A percentile compares a stretch with the other conserved stretches of the same genome.
Evolutionary conservation across 2,888 invertebrate species (phyloP).

Genomic region (Cheilosia variabilis): DNA sequence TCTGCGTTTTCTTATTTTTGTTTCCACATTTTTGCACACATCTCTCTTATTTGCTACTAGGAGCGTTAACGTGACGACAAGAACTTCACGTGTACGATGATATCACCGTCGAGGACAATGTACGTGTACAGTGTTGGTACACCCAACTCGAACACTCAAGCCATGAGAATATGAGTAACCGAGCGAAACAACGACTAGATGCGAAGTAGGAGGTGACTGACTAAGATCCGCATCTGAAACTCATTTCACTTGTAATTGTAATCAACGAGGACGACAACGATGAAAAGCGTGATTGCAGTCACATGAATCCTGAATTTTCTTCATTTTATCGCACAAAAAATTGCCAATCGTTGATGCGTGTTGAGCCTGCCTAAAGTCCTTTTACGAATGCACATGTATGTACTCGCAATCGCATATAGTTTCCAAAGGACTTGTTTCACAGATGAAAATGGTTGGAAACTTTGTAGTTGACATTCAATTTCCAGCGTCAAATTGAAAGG

Average conservation of each 20-base stretch:
- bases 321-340: constrained; percentile 31
- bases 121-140: constrained; percentile 8
- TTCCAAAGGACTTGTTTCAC: background rate
- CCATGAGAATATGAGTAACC: constrained; percentile 43
- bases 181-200: constrained; percentile 8
- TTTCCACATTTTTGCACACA: constrained; percentile 40
- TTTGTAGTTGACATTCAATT: constrained; percentile 66
- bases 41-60: constrained; percentile 62
- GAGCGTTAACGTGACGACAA: constrained; percentile 70
- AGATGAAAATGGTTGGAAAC: constrained; percentile 67
- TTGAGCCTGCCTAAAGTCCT: constrained; percentile 12
- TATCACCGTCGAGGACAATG: constrained; percentile 64
- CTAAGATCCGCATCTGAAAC: constrained; percentile 43
- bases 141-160: constrained; percentile 47
- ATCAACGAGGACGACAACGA: constrained; percentile 56
- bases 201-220: background rate
- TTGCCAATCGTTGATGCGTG: constrained; percentile 39
- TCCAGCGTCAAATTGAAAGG: constrained; percentile 45
- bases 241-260: constrained; percentile 65
- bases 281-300: constrained; percentile 55
- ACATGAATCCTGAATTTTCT: constrained; percentile 41
- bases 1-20: constrained; percentile 36
- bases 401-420: background rate
- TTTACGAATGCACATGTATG: background rate
- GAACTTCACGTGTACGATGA: constrained; percentile 67